Evolutionary conservation across 2,797 vertebrate species (phyloP).

Genomic region (Cuculus canorus): DNA sequence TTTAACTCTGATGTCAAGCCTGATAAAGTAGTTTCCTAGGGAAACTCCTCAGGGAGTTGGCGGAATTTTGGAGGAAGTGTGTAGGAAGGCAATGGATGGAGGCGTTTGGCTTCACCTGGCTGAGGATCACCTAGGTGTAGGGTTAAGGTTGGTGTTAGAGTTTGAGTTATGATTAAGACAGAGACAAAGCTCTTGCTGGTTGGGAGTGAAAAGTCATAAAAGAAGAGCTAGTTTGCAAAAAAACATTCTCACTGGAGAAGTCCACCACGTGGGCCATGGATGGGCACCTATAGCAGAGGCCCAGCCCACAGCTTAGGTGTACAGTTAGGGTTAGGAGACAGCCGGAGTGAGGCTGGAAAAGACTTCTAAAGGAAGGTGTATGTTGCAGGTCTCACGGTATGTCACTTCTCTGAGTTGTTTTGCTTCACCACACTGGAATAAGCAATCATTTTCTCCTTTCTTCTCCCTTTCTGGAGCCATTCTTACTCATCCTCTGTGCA

Average conservation of each 20-base stretch:
- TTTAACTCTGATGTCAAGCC: not conserved
- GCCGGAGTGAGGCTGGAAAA: not conserved
- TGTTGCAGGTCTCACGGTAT: not conserved
- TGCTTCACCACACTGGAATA: not conserved
- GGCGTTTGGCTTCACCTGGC: not conserved
- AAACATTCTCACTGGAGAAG: not conserved
- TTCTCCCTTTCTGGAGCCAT: not conserved
- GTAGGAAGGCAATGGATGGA: not conserved
- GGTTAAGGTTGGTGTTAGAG: not conserved
- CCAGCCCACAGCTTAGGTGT: not conserved
- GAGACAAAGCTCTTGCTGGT: not conserved
- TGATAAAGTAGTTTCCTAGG: not conserved
- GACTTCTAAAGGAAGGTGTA: not conserved
- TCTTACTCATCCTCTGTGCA: not conserved
- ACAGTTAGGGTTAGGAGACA: not conserved
- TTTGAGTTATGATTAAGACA: not conserved
- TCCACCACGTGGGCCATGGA: not conserved
- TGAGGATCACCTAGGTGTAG: rapidly evolving
- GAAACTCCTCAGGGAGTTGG: not conserved
- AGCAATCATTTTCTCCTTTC: not conserved
- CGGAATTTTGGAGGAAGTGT: not conserved
- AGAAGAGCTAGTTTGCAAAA: not conserved
- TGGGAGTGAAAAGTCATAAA: not conserved
- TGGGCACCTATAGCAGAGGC: not conserved
- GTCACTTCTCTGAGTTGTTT: not conserved